phyloP scores from a whole-genome alignment of 2,113 vertebrate genomes.

The Campylomormyrus tamandua region DNA sequence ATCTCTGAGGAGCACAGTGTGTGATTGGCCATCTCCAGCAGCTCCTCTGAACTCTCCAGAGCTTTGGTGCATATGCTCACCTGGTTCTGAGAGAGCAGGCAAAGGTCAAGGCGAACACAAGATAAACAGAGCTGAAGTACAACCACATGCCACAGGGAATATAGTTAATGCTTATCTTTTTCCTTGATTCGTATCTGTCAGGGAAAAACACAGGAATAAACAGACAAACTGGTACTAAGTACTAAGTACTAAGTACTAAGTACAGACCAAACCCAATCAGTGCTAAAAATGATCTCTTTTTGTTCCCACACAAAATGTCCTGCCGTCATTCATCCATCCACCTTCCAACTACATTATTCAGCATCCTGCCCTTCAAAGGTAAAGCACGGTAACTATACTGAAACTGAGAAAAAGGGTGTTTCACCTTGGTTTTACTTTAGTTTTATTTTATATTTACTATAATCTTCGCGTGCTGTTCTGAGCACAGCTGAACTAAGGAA shows the following conservation, averaged over 20 bases:
- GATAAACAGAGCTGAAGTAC: neutral
- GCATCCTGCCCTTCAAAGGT: neutral
- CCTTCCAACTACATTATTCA: neutral
- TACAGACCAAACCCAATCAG: neutral
- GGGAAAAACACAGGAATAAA: neutral
- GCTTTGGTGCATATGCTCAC: slow-evolving; percentile 80
- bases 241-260: neutral
- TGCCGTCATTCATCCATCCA: neutral
- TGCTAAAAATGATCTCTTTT: neutral
- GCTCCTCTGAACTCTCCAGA: slow-evolving; percentile 90
- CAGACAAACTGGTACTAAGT: neutral
- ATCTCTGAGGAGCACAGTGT: slow-evolving; percentile 71
- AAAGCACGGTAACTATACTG: neutral
- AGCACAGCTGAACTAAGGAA: neutral
- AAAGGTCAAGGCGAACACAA: slow-evolving; percentile 22
- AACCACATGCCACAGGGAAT: neutral
- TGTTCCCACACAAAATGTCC: neutral
- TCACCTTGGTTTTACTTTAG: neutral
- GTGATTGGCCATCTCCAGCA: slow-evolving; percentile 87
- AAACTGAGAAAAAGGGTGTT: neutral
- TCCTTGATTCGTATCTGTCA: neutral
- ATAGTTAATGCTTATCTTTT: neutral
- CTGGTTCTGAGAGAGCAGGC: slow-evolving; percentile 65
- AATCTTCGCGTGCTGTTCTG: neutral
- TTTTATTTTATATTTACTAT: neutral